These are phyloP conservation scores for Anthonomus grandis DNA, from an alignment of 1,140 invertebrate genomes.

Conservation along the genomic window DNA sequence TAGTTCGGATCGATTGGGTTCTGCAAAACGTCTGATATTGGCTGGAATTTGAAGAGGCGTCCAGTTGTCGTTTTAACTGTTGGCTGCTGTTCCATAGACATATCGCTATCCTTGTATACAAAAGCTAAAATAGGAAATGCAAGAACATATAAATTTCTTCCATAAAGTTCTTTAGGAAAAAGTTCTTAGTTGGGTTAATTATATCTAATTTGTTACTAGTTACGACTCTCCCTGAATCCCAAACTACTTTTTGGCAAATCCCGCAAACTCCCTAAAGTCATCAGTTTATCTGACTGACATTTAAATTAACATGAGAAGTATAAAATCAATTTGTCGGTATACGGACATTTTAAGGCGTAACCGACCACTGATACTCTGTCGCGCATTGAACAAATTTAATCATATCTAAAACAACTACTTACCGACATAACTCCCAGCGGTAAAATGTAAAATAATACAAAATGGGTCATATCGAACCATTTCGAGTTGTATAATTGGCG, in stretches of 20 bases:
- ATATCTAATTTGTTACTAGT: too few species aligned
- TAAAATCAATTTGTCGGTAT: too few species aligned
- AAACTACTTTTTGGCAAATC: too few species aligned
- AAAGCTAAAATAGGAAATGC: not conserved
- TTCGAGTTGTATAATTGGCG: constrained; percentile 72
- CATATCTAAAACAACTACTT: constrained; percentile 48
- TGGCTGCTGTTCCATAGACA: constrained; percentile 68
- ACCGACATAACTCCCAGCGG: constrained; percentile 72
- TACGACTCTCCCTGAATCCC: too few species aligned
- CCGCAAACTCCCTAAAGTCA: too few species aligned
- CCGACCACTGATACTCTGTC: too few species aligned
- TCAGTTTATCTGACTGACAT: too few species aligned
- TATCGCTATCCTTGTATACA: constrained; percentile 71
- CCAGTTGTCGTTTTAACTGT: constrained; percentile 53
- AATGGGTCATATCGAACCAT: constrained; percentile 71
- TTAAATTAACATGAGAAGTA: too few species aligned
- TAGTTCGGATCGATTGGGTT: constrained; percentile 31
- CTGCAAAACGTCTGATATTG: constrained; percentile 33
- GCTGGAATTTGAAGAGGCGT: constrained; percentile 37
- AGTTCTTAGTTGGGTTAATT: not conserved
- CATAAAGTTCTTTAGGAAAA: not conserved
- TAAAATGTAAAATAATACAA: constrained; percentile 69
- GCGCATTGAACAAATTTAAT: too few species aligned
- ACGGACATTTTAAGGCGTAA: too few species aligned
- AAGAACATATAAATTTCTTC: constrained; percentile 4